phyloP scores from a whole-genome alignment of 2,113 vertebrate species.

The Phrynosoma blainvillii region DNA sequence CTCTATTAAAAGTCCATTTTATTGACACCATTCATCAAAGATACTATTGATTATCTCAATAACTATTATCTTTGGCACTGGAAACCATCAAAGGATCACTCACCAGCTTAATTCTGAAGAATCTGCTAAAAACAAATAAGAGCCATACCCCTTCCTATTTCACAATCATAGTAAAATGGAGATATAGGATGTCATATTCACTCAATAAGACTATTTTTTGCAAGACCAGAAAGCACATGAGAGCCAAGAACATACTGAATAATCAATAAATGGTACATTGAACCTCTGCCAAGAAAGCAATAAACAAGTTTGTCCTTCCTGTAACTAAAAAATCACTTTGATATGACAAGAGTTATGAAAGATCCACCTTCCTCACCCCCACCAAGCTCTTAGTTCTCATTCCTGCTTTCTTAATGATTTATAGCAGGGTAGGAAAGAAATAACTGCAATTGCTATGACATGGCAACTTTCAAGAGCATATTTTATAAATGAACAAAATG shows the following conservation, averaged over 20 bases:
- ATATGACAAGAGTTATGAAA: not conserved
- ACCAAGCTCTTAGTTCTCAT: not conserved
- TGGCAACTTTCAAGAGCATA: not conserved
- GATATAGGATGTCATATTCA: not conserved
- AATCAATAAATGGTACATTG: not conserved
- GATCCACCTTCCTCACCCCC: not conserved
- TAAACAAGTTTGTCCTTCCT: not conserved
- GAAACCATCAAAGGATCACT: not conserved
- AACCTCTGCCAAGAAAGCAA: not conserved
- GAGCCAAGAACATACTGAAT: not conserved
- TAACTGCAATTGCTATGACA: not conserved
- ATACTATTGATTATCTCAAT: not conserved
- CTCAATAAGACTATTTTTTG: not conserved
- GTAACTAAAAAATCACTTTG: slow-evolving; percentile 12
- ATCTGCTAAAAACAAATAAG: not conserved
- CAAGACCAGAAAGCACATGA: not conserved
- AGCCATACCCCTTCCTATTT: not conserved
- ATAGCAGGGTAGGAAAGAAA: not conserved
- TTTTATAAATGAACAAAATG: not conserved
- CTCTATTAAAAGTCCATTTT: not conserved
- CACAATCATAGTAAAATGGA: not conserved
- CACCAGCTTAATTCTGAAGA: not conserved
- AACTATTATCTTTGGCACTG: not conserved
- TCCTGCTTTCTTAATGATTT: not conserved
- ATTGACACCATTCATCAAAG: not conserved